Conservation (phyloP, 2,888 invertebrate species). For the Anthrax anthrax region DNA sequence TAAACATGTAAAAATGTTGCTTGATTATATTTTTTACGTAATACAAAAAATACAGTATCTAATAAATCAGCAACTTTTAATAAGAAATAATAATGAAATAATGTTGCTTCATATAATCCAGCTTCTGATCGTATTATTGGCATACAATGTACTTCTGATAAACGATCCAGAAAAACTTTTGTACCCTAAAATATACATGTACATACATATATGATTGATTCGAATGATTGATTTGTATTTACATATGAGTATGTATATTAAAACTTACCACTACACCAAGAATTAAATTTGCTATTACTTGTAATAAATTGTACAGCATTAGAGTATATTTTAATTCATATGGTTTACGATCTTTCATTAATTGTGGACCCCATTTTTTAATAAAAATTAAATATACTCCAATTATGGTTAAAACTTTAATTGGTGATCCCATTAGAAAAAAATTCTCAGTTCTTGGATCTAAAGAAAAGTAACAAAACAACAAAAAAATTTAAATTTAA, state of each 20-base stretch:
- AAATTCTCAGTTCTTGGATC: constrained; percentile 49
- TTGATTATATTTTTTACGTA: constrained; percentile 53
- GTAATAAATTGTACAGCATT: constrained; percentile 4
- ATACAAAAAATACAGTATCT: constrained; percentile 56
- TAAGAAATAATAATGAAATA: constrained; percentile 29
- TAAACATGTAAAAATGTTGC: constrained; percentile 55
- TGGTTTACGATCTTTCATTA: constrained; percentile 50
- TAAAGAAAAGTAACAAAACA: constrained; percentile 19
- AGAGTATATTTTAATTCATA: constrained; percentile 46
- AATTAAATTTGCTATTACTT: not conserved
- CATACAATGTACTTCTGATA: not conserved
- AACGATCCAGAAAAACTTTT: not conserved
- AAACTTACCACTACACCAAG: not conserved
- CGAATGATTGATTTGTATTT: too few relatives aligned
- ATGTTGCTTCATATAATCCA: not conserved
- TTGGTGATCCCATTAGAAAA: constrained; percentile 49
- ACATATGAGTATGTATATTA: not conserved
- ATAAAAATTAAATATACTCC: constrained; percentile 52
- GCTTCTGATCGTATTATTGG: not conserved
- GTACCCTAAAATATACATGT: not conserved
- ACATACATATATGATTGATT: not conserved
- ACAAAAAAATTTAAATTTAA: too few relatives aligned
- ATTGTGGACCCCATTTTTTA: constrained; percentile 48
- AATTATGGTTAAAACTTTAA: constrained; percentile 41
- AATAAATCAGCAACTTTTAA: constrained; percentile 48